phyloP scores from a whole-genome alignment of 2,888 invertebrate genomes.

The Achlya flavicornis region DNA sequence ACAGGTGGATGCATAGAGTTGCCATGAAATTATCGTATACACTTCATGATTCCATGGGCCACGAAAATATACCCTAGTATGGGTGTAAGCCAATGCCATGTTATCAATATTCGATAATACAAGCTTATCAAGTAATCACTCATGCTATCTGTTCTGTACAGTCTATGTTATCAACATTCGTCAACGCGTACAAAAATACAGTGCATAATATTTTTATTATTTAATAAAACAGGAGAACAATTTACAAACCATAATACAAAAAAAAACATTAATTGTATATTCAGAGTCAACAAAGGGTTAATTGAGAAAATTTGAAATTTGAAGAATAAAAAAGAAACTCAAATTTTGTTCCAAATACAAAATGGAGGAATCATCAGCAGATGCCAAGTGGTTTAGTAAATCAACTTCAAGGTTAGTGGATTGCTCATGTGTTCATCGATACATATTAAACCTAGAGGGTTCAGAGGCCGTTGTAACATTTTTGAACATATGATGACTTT shows the following conservation, averaged over 20 bases:
- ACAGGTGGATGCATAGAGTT: too few species aligned
- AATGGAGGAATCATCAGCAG: constrained; percentile 4
- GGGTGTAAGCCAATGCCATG: not conserved
- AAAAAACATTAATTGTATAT: too few species aligned
- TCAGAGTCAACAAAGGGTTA: too few species aligned
- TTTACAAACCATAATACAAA: not conserved
- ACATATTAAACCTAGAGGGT: too few species aligned
- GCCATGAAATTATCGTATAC: too few species aligned
- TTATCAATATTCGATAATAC: not conserved
- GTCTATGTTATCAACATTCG: not conserved
- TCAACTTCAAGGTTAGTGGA: not conserved
- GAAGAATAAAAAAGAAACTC: too few species aligned
- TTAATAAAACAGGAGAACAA: not conserved
- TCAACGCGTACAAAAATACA: not conserved
- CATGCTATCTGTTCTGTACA: not conserved
- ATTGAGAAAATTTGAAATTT: too few species aligned
- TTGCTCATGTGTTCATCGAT: too few species aligned
- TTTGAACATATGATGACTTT: too few species aligned
- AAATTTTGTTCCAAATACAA: not conserved
- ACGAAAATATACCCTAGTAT: too few species aligned
- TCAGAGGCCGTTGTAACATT: too few species aligned
- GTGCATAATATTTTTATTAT: not conserved
- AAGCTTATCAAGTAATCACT: not conserved
- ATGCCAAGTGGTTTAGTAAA: not conserved
- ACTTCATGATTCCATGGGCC: too few species aligned